phyloP scores from a whole-genome alignment of 2,888 invertebrate genomes.

The Drosophila melanosoma region DNA sequence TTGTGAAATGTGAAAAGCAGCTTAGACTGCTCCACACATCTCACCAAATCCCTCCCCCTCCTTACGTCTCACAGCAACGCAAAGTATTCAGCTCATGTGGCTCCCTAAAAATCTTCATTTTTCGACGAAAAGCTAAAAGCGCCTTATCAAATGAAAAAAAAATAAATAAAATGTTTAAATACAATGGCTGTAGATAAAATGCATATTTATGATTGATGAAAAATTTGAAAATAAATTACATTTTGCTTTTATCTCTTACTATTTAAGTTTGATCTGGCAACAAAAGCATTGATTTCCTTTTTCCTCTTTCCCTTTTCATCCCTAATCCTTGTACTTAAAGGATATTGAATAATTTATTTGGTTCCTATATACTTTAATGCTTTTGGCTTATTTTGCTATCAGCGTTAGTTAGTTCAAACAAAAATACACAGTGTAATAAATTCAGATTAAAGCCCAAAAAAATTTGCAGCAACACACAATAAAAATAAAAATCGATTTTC shows the following conservation, averaged over 20 bases:
- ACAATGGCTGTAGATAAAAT: background rate
- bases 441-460: conserved; percentile 30
- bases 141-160: background rate
- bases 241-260: background rate
- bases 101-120: background rate
- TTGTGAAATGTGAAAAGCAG: conserved; percentile 32
- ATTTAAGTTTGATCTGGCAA: conserved; percentile 6
- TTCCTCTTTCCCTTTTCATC: too few relatives aligned
- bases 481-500: conserved; percentile 1
- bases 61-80: background rate
- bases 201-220: too few relatives aligned
- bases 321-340: conserved; percentile 9
- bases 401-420: conserved; percentile 36
- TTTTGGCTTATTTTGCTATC: conserved; percentile 59
- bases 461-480: background rate
- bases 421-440: conserved; percentile 18
- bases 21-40: too few relatives aligned
- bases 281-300: background rate
- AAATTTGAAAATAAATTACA: background rate
- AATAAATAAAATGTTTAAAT: background rate
- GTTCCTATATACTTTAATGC: conserved; percentile 22
- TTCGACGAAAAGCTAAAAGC: background rate
- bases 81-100: background rate
- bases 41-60: background rate
- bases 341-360: conserved; percentile 45